Base-by-base conservation (phyloP, 2,888 invertebrate genomes). In the Limulus polyphemus region DNA sequence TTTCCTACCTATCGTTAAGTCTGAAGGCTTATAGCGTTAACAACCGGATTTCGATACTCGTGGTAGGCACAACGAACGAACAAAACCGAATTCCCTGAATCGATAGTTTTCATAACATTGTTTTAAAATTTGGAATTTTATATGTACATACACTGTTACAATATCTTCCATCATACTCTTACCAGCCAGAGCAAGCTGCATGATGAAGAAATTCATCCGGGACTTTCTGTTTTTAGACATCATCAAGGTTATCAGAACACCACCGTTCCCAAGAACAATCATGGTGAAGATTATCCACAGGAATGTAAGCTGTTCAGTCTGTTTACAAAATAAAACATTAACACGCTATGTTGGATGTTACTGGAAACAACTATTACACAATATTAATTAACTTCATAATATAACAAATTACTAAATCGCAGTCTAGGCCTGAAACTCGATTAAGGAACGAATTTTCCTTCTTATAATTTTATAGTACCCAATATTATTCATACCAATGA, bases 151-250 rank as follows among this genome's bases (percentile, higher is more conserved):
- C 2, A 14, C 7, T 4, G 14, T 51, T 51, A n/a, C 51, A 13
- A 51, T 13, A 14, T 51, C 14, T 51, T 51, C 51, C 51, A 51
- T 13, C n/a, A 7, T 51, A 7, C 5, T 51, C 81, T 80, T 76
- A 93, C 94, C 94, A 77, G 93, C 91, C 65, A 92, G 81, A 3
- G 93, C 93, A 60, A 94, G 80, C 73, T 94, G 91, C 81, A 89
- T 89, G 70, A 94, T 93, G 79, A 94, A 94, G 80, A 90, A 94
- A 77, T 93, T 92, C 92, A 93, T 93, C 57, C 93, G 81, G 57
- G 90, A 90, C 75, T 91, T 91, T 71, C 90, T 82, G 59, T 87
- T 85, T 74, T 90, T 90, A 69, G 87, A 88, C 71, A 88, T 81
- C 61, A 86, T 81, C 63, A 94, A 82, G 0, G 91, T 89, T 1